phyloP scores from a whole-genome alignment of 2,888 invertebrate species.

The Eremobia ochroleuca region DNA sequence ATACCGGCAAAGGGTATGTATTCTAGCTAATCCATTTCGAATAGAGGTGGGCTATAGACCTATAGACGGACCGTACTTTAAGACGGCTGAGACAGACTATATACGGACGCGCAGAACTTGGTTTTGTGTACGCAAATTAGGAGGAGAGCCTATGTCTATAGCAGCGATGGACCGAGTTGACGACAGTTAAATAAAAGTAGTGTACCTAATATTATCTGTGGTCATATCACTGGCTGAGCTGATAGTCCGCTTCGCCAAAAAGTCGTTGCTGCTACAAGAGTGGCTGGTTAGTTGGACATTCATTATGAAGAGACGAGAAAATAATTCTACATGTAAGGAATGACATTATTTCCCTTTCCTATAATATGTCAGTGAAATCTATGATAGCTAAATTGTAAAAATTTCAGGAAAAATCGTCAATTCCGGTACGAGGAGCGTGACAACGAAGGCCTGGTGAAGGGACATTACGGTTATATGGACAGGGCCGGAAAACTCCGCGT shows the following conservation, averaged over 20 bases:
- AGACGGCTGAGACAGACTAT: neutral
- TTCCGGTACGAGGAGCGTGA: constrained; percentile 95
- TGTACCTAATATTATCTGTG: neutral
- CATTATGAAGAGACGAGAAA: neutral
- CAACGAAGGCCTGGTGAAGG: constrained; percentile 94
- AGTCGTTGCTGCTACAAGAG: neutral
- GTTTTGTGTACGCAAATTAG: neutral
- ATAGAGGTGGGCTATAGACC: neutral
- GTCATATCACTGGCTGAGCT: neutral
- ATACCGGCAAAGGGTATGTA: constrained; percentile 95
- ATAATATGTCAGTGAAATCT: neutral
- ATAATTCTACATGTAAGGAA: neutral
- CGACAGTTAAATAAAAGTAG: neutral
- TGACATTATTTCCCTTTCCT: neutral
- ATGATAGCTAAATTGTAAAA: neutral
- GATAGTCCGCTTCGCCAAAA: too few species aligned
- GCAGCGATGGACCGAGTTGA: neutral
- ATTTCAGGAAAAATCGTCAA: constrained; percentile 94
- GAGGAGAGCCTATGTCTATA: neutral
- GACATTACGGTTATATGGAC: constrained; percentile 96
- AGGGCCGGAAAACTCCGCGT: constrained; percentile 94
- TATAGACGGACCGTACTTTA: neutral
- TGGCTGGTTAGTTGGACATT: neutral
- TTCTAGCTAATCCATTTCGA: neutral
- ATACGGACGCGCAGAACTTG: neutral